Conservation (phyloP, 2,797 vertebrate species). For the Hoplostethus atlanticus region DNA sequence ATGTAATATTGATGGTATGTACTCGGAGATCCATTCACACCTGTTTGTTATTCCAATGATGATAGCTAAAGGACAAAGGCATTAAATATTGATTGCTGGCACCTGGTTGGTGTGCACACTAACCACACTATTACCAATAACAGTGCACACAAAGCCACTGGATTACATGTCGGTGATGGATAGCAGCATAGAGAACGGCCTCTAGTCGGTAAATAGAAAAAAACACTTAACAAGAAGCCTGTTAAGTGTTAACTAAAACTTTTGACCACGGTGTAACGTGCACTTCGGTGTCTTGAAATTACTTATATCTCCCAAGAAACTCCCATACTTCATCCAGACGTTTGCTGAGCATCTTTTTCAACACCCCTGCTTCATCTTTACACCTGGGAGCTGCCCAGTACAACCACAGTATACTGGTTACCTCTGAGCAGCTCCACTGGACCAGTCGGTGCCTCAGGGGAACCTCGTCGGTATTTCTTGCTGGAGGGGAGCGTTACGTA, state of each 20-base stretch:
- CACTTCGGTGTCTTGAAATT: background rate
- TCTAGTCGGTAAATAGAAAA: background rate
- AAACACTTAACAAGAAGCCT: too few relatives aligned
- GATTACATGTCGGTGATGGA: constrained; percentile 20
- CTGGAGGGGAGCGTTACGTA: background rate
- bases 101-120: constrained; percentile 52
- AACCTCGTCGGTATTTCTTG: background rate
- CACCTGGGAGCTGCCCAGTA: too few relatives aligned
- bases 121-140: too few relatives aligned
- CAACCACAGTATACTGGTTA: background rate
- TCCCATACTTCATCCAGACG: background rate
- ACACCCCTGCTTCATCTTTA: too few relatives aligned
- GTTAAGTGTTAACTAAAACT: background rate
- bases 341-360: background rate
- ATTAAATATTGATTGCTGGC: constrained; percentile 66
- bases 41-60: constrained; percentile 56
- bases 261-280: background rate
- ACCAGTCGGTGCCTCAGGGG: background rate
- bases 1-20: constrained; percentile 41
- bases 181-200: constrained; percentile 1
- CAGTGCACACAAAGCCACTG: constrained; percentile 1
- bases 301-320: background rate
- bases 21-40: constrained; percentile 41
- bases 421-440: background rate
- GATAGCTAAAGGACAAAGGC: constrained; percentile 32